Base-by-base conservation (phyloP, 2,113 vertebrate genomes). In the Felis chaus region DNA sequence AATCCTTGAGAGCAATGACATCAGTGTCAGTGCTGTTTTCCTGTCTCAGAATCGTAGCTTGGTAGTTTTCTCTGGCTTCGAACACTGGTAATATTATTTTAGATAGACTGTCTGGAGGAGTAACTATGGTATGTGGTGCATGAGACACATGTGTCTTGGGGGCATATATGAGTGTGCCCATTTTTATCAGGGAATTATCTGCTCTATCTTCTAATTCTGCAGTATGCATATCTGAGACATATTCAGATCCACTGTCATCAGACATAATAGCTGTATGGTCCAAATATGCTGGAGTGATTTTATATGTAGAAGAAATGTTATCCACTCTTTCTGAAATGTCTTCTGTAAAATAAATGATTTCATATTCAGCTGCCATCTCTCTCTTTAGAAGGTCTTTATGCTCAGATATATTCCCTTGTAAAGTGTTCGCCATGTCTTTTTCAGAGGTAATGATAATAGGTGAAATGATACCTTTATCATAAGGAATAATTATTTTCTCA, bases 271-370 rank as follows among this genome's bases (percentile, higher is more conserved):
- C 84, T 50, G 88, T 33, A 41, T 45, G 18, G 31, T 65, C 63
- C 4, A 63, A 21, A 68, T 92, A 33, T 73, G 7, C 6, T 92
- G 21, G 57, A 69, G 33, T 55, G 14, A 66, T 90, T 95, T 96
- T 91, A 55, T 79, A n/a, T 57, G 10, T 21, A 90, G 86, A 69
- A 78, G n/a, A 78, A 57, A 68, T 76, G 27, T 39, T 79, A 82
- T 61, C n/a, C 2, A 15, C 7, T 9, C 13, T 45, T 84, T 80
- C 39, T 91, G 90, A 89, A 71, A 55, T 48, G 2, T 94, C 69
- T 83, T 41, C 73, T 89, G 29, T 41, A 89, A 91, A 73, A 57
- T 39, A 63, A 86, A 65, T 89, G 69, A n/a, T 41, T 92, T 95
- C 39, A 81, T 89, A 41, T 33, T 97, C 18, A 74, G 13, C 12